Base-by-base conservation (phyloP, 2,888 invertebrate species). In the Leucophora obtusa region DNA sequence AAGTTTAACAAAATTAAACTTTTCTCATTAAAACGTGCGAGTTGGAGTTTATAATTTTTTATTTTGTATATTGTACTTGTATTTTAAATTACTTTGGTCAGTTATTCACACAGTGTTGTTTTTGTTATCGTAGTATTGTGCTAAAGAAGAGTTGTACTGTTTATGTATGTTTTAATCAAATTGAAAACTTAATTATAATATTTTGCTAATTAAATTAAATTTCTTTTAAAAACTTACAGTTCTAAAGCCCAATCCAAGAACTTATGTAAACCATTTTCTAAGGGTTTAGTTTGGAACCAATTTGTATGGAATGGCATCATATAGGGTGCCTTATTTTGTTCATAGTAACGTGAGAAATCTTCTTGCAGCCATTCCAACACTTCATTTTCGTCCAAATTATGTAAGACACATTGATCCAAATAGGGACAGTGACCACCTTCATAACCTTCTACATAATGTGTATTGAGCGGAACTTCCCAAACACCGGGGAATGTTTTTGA, bases 231-330 rank as follows among this genome's bases (percentile, higher is more conserved):
- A 85, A 92, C 93, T 93, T 91, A 95, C 95, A 94, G 90, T 83
- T 93, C 92, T 53, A 93, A 91, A 0, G 94, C 93, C 95, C 96
- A 97, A 84, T 95, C 94, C 76, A 97, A 91, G 91, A 97, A 97
- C 89, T 96, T 96, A 84, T 95, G 94, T 1, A 97, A 91, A 18
- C 97, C 97, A 76, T 92, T 92, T 87, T 96, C 96, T 11, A 96
- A 91, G 85, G 93, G 95, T 87, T 95, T 96, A 85, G 95, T 96
- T 89, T 95, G 96, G 92, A 98, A 98, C 98, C 98, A 98, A 90
- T 97, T 97, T 0, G 98, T 97, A 88, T 98, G 98, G 93, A 97
- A 95, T 0, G 97, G 94, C 96, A 97, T 96, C 96, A 97, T 96
- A 90, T 97, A 97, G 0, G 97, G 96, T 1, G 97, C 96, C 82